Conservation (phyloP, 2,797 vertebrate genomes). For the Enteromius unitaeniatus region DNA sequence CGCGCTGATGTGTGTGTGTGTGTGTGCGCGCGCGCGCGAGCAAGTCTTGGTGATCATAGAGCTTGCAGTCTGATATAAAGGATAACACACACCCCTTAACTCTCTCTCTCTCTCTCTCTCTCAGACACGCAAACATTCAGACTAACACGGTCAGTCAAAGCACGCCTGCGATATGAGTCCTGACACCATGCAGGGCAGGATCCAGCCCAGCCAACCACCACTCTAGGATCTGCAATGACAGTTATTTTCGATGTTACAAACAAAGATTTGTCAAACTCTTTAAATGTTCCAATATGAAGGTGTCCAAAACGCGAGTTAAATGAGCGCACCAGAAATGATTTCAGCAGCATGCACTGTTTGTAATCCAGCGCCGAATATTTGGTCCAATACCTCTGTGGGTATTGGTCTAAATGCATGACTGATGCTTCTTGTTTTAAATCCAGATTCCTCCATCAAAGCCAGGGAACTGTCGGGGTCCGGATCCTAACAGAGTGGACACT, state of each 20-base stretch:
- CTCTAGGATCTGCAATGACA: slow-evolving; percentile 10
- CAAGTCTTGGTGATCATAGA: slow-evolving; percentile 82
- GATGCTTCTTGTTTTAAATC: slow-evolving; percentile 48
- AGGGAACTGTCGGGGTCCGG: slow-evolving; percentile 76
- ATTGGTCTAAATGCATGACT: slow-evolving; percentile 57
- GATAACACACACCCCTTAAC: slow-evolving; percentile 56
- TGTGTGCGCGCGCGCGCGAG: neutral
- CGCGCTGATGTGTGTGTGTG: slow-evolving; percentile 74
- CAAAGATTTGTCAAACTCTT: slow-evolving; percentile 5
- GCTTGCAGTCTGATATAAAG: slow-evolving; percentile 79
- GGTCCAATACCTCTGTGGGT: slow-evolving; percentile 16
- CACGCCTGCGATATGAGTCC: slow-evolving; percentile 25
- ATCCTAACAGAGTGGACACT: slow-evolving; percentile 78
- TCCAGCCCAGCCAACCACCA: slow-evolving; percentile 18
- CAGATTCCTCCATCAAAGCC: slow-evolving; percentile 64
- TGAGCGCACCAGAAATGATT: neutral
- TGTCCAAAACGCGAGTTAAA: neutral
- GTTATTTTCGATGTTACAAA: neutral
- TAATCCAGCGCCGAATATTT: neutral
- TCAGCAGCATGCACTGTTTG: neutral
- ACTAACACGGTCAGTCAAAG: slow-evolving; percentile 36
- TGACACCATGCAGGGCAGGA: slow-evolving; percentile 43
- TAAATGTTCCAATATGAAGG: neutral
- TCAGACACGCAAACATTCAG: slow-evolving; percentile 15
- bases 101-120: slow-evolving; percentile 61